Percentiles rank a stretch among this genome's conserved stretches.
phyloP scores from a whole-genome alignment of 2,113 vertebrate species.

The Cryptotis parvus region DNA sequence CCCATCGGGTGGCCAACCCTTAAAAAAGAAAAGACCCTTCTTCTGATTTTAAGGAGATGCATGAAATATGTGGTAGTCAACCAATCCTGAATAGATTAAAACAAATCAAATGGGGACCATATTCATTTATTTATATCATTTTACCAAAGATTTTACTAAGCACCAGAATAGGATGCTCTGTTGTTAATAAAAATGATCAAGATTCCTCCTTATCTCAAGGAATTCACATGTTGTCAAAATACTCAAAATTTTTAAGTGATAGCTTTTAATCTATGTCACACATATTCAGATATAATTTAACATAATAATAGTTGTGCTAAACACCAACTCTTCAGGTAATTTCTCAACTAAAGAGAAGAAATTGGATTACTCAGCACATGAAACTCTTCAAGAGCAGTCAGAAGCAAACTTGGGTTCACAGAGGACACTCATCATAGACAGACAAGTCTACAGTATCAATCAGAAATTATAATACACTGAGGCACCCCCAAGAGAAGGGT shows the following conservation, averaged over 20 bases:
- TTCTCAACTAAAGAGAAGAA: neutral
- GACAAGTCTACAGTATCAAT: fast-evolving
- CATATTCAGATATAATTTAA: too few species aligned
- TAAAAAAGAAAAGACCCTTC: too few species aligned
- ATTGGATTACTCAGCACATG: neutral
- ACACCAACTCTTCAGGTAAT: neutral
- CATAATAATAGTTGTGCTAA: too few species aligned
- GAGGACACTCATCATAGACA: too few species aligned
- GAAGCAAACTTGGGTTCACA: neutral
- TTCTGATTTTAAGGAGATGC: too few species aligned
- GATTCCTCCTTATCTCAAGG: neutral
- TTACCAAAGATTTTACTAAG: neutral
- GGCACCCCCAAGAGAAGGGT: too few species aligned
- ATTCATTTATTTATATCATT: neutral
- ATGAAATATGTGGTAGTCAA: too few species aligned
- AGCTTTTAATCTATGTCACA: neutral
- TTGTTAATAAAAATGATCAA: neutral
- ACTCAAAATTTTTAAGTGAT: neutral
- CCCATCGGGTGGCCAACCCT: too few species aligned
- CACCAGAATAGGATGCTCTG: neutral
- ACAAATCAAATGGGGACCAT: neutral
- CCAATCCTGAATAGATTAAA: neutral
- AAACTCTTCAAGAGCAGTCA: neutral
- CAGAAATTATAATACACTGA: neutral
- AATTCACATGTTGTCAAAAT: neutral